Percentiles rank a stretch among this genome's conserved stretches.
Evolutionary conservation across 92 coral and sea anemone genomes (phyloP).

Genomic region (Palythoa heliodiscus): DNA sequence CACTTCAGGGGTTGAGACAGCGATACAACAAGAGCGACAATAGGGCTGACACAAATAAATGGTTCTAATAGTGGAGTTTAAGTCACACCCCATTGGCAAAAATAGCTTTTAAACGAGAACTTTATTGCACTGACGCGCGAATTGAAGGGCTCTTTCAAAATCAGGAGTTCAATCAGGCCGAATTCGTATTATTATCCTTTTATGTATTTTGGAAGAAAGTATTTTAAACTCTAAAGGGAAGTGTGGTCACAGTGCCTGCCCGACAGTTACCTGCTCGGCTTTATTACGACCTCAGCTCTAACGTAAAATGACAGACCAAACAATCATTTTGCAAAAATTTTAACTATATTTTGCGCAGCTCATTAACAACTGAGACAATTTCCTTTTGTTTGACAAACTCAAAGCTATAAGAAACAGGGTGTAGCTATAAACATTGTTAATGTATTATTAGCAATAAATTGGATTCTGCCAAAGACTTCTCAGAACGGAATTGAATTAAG

Average conservation of each 20-base stretch:
- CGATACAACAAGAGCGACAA: conserved; percentile 15
- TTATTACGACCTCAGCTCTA: background rate
- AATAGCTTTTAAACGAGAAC: conserved; percentile 46
- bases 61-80: conserved; percentile 30
- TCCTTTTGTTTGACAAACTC: background rate
- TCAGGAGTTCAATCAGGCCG: conserved; percentile 20
- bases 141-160: conserved; percentile 1
- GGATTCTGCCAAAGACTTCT: background rate
- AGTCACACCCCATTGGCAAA: conserved; percentile 46
- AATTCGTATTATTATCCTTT: conserved; percentile 3
- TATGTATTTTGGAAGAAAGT: conserved; percentile 4
- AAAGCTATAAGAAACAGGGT: background rate
- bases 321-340: background rate
- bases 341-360: conserved; percentile 15
- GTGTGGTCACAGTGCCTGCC: background rate
- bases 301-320: background rate
- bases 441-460: conserved; percentile 11
- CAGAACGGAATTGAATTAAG: conserved; percentile 3
- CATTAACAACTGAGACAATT: conserved; percentile 7
- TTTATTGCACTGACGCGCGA: conserved; percentile 36
- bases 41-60: conserved; percentile 21
- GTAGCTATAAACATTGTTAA: background rate
- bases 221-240: conserved; percentile 3
- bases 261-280: background rate
- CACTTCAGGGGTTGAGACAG: conserved; percentile 43